Evolutionary conservation across 2,113 vertebrate genomes (phyloP).

Genomic region (Onychostruthus taczanowskii): DNA sequence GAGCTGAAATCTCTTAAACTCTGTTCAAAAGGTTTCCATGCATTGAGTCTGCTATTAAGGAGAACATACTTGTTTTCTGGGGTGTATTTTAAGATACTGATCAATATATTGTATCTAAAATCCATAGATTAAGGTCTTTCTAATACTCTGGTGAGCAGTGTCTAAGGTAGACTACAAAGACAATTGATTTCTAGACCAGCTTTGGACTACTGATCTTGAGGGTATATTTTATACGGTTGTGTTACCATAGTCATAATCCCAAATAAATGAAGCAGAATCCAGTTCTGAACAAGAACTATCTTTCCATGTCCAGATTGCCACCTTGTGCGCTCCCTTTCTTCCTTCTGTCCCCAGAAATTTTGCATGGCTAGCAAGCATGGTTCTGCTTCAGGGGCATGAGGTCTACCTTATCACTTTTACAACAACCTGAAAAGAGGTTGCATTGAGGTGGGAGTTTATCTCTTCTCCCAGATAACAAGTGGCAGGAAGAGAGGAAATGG

Average conservation of each 20-base stretch:
- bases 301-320: fast-evolving
- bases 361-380: neutral
- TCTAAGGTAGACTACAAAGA: neutral
- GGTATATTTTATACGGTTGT: neutral
- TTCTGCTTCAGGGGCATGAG: neutral
- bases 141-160: neutral
- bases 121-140: neutral
- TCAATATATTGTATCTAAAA: neutral
- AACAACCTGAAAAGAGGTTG: neutral
- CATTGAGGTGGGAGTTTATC: neutral
- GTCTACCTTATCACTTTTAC: neutral
- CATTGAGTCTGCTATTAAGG: neutral
- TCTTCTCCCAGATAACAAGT: neutral
- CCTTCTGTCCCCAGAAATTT: neutral
- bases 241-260: neutral
- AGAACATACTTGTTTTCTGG: neutral
- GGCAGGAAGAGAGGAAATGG: neutral
- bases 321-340: neutral
- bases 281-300: neutral
- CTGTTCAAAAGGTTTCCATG: neutral
- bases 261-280: neutral
- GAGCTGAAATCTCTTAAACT: neutral
- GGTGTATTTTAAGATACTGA: neutral
- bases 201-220: neutral
- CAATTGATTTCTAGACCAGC: neutral